A percentile compares a stretch with the other conserved stretches of the same genome.
Evolutionary conservation across 2,113 vertebrate genomes (phyloP).

Genomic region (Dromiciops gliroides): DNA sequence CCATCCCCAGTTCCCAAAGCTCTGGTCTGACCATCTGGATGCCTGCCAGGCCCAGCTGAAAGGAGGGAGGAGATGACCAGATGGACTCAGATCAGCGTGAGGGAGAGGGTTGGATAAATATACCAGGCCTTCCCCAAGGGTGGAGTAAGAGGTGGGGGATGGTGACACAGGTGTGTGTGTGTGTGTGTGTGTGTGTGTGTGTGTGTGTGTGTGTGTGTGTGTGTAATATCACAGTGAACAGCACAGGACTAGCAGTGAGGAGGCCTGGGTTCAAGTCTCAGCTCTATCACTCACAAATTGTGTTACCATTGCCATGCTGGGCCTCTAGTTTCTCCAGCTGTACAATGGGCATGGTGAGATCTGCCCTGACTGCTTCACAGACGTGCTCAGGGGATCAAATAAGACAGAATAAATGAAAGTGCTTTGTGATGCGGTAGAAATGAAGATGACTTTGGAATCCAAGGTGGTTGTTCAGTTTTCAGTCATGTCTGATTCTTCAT

Average conservation of each 20-base stretch:
- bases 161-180: background rate
- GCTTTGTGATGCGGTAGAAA: background rate
- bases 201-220: too few species aligned
- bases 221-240: background rate
- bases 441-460: background rate
- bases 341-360: background rate
- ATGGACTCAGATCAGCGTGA: background rate
- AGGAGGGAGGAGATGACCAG: background rate
- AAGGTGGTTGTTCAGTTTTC: background rate
- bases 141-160: background rate
- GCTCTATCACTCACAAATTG: background rate
- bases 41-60: background rate
- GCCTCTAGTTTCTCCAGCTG: background rate
- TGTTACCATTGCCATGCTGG: background rate
- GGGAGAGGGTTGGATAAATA: background rate
- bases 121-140: background rate
- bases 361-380: background rate
- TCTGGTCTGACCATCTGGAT: slow-evolving; percentile 46
- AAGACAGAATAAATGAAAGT: background rate
- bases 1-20: background rate
- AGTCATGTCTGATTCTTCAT: background rate
- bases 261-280: background rate
- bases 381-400: background rate
- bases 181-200: background rate
- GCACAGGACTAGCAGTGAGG: background rate